Evolutionary conservation across 23 tunicate species (phyloP).

Genomic region (Clavelina lepadiformis): DNA sequence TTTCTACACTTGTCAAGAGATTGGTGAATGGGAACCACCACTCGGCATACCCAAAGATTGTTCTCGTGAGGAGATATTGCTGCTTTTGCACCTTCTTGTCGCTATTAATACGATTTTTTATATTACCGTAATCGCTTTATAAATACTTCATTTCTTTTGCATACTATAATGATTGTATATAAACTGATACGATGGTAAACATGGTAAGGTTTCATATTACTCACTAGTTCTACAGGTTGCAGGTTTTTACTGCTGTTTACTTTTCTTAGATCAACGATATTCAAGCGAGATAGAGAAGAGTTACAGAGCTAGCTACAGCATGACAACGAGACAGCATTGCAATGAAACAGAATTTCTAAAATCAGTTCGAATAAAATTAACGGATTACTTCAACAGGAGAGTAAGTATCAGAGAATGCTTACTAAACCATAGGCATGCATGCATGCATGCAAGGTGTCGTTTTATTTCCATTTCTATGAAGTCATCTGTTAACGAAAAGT

Average conservation of each 20-base stretch:
- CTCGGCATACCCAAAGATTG: slow-evolving; percentile 62
- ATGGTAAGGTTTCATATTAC: too few relatives aligned
- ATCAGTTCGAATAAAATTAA: slow-evolving; percentile 29
- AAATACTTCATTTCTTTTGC: background rate
- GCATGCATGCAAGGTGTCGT: too few relatives aligned
- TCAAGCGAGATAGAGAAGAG: slow-evolving; percentile 59
- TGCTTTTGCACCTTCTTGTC: too few relatives aligned
- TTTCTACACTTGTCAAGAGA: slow-evolving; percentile 37
- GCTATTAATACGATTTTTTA: background rate
- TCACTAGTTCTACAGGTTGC: too few relatives aligned
- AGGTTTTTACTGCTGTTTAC: too few relatives aligned
- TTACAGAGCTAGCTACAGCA: slow-evolving; percentile 37
- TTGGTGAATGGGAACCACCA: slow-evolving; percentile 51
- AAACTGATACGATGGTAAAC: too few relatives aligned
- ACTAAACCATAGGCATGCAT: too few relatives aligned
- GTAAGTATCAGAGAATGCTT: too few relatives aligned
- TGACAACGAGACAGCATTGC: slow-evolving; percentile 28
- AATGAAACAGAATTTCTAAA: slow-evolving; percentile 61
- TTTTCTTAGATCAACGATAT: slow-evolving; percentile 68
- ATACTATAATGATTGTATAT: too few relatives aligned
- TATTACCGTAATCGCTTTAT: background rate
- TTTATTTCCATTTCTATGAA: too few relatives aligned
- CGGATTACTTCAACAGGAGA: slow-evolving; percentile 21
- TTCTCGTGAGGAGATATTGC: slow-evolving; percentile 85
- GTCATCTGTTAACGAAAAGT: too few relatives aligned